Evolutionary conservation across 2,888 invertebrate genomes (phyloP), one percentile per base, ranked within the genome.

Genomic region (Drosophila falleni): DNA sequence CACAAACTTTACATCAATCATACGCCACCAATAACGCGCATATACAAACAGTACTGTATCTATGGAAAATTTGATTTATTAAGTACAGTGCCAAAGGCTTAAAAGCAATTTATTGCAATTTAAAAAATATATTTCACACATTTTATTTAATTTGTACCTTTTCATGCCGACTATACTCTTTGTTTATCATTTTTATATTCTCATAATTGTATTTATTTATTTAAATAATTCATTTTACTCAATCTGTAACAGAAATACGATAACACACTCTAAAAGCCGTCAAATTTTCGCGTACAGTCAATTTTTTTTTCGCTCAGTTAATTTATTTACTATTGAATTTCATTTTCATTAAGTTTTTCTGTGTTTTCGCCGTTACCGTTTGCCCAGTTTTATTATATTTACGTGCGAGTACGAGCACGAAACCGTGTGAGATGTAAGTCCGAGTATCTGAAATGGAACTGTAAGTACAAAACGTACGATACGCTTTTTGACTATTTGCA

Each of bases 321-420:
- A 69, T 58, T 83, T 71, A 77, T 70, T 82, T 80, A 64, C 72
- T 80, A 80, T 79, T 74, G 53, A 77, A 72, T 74, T 81, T 77
- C 51, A 56, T 71, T 71, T 70, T 65, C 54, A 80, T 78, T 68
- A 79, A 62, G 55, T 67, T 61, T 53, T 42, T 15, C 46, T 13
- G 47, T 35, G 15, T 39, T 39, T 39, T 67, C 74, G 62, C 59
- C 63, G 71, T 67, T 51, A 49, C 33, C 39, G 55, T 59, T 51
- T 39, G 54, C 62, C 50, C 66, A 50, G 56, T 59, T 80, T 78
- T 63, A 73, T 78, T 67, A 54, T 77, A 67, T 74, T 81, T 81
- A 64, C 68, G 62, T n/a, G 58, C 42, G 55, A 64, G 39, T 42
- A 44, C 44, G 29, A 55, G 29, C 53, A 60, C 33, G 60, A 46